These are phyloP conservation scores for Fragum fragum DNA, from an alignment of 2,888 invertebrate genomes.

Conservation along the genomic window DNA sequence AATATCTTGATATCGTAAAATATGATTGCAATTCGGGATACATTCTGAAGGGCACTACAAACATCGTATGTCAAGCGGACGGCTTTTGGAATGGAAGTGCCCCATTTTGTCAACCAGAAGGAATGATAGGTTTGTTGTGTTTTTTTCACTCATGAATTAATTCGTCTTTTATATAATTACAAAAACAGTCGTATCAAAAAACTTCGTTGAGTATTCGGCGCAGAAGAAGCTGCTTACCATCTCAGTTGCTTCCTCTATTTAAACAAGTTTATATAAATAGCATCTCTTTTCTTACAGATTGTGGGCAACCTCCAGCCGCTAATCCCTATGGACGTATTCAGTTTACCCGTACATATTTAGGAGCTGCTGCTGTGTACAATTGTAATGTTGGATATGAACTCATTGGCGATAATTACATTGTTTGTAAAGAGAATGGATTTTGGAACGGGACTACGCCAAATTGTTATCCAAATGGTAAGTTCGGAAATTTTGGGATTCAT, in stretches of 20 bases:
- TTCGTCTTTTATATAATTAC: no score
- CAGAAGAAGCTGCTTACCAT: no score
- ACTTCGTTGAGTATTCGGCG: no score
- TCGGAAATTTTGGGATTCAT: neutral
- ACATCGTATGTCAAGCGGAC: neutral
- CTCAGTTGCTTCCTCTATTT: neutral
- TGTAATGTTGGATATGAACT: neutral
- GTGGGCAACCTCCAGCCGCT: neutral
- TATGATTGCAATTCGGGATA: neutral
- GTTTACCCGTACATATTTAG: neutral
- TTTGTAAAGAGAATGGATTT: neutral
- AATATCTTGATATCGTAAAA: neutral
- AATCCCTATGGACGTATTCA: neutral
- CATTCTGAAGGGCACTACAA: neutral
- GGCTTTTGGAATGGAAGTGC: neutral
- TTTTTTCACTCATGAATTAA: no score
- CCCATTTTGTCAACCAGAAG: neutral
- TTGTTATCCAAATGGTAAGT: neutral
- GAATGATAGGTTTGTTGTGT: neutral
- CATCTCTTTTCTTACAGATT: neutral
- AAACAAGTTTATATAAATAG: neutral
- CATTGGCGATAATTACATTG: neutral
- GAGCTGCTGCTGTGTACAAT: neutral
- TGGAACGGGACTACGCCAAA: slow-evolving; percentile 1
- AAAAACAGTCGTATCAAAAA: no score